Evolutionary conservation across 2,888 invertebrate species (phyloP), one percentile per base, ranked within the genome.

Genomic region (Meliscaeva auricollis): DNA sequence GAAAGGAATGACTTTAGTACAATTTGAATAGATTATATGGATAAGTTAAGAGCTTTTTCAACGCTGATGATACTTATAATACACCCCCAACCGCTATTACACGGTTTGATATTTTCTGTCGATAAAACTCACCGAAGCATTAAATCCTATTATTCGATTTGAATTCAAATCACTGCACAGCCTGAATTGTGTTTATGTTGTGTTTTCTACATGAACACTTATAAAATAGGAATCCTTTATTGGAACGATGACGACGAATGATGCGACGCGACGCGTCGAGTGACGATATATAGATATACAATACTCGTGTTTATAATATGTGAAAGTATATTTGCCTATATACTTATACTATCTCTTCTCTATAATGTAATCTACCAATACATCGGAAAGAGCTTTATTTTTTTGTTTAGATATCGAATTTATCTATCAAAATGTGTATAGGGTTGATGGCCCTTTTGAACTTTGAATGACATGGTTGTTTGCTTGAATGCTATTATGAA

Each of bases 101-200:
- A 83, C 68, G 78, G 68, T 79, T 74, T 74, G 62, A 79, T 56
- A 69, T 79, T 79, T 79, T 50, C 48, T 54, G 64, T 64, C 78
- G 75, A 80, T 84, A 70, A 80, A 76, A 80, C 66, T 68, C 76
- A 72, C 15, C 48, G 70, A 76, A 68, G 75, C 80, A 68, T 80
- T 68, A 84, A 84, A 84, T 84, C 84, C 84, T 68, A 62, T 84
- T 80, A 84, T 84, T 80, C 75, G 75, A 84, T 84, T 84, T 72
- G 75, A 80, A 76, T 80, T 75, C 66, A 84, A 80, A 84, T 84
- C 84, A 80, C 80, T 80, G 84, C 80, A 72, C 74, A 66, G 48
- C 17, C 54, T 72, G 52, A 72, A 72, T 54, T 48, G 78, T 83
- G 69, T 79, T 79, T 83, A 70, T 79, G 58, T 83, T 79, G 69